Evolutionary conservation across 2,888 invertebrate species (phyloP).

Genomic region (Criorhina ranunculi): DNA sequence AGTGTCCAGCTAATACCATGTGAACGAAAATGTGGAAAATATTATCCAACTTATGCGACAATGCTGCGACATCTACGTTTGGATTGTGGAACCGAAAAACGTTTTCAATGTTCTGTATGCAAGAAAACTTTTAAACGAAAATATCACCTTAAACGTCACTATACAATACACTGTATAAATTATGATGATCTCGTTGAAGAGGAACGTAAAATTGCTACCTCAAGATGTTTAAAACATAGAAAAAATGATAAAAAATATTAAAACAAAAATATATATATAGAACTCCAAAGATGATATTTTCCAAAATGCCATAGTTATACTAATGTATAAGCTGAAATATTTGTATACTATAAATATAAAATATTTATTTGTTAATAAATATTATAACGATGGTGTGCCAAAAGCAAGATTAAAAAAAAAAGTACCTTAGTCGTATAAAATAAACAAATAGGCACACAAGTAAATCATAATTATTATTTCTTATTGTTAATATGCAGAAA

Average conservation of each 20-base stretch:
- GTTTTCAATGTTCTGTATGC: slow-evolving; percentile 81
- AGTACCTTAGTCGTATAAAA: slow-evolving; percentile 42
- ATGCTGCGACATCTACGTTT: slow-evolving; percentile 80
- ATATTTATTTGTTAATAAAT: slow-evolving; percentile 18
- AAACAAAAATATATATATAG: slow-evolving; percentile 1
- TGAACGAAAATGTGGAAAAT: slow-evolving; percentile 84
- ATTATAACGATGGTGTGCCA: slow-evolving; percentile 60
- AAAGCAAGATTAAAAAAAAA: slow-evolving; percentile 30
- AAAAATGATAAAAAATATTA: slow-evolving; percentile 38
- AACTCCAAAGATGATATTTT: slow-evolving; percentile 46
- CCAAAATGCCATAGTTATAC: slow-evolving; percentile 33
- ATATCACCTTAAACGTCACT: slow-evolving; percentile 82
- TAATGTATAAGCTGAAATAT: slow-evolving; percentile 32
- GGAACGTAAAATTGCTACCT: slow-evolving; percentile 54
- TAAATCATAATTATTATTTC: not conserved
- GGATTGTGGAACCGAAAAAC: slow-evolving; percentile 81
- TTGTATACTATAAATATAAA: slow-evolving; percentile 49
- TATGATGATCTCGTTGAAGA: slow-evolving; percentile 78
- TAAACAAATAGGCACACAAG: slow-evolving; percentile 39
- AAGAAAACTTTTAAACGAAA: slow-evolving; percentile 81
- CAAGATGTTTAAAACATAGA: slow-evolving; percentile 31
- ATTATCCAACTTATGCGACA: slow-evolving; percentile 80
- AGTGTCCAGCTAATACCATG: slow-evolving; percentile 78
- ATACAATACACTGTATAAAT: slow-evolving; percentile 80
- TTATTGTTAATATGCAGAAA: slow-evolving; percentile 50